Evolutionary conservation across 2,113 vertebrate genomes (phyloP).

Genomic region (Genyomyrus donnyi): DNA sequence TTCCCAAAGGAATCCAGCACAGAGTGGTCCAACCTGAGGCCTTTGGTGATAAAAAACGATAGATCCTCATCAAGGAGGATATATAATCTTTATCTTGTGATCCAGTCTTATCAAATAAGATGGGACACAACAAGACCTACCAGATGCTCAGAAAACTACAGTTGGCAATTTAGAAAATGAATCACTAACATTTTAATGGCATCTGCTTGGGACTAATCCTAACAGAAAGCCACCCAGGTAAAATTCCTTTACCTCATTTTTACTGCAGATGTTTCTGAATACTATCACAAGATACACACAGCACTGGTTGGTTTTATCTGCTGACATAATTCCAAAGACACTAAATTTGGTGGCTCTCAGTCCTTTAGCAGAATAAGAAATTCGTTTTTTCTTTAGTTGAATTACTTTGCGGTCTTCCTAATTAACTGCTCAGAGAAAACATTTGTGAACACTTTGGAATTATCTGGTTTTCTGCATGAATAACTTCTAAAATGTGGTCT

Average conservation of each 20-base stretch:
- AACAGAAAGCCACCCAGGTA: slow-evolving; percentile 37
- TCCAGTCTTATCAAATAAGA: slow-evolving; percentile 53
- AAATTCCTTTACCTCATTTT: slow-evolving; percentile 27
- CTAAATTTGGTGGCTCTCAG: background rate
- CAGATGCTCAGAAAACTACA: slow-evolving; percentile 32
- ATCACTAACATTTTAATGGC: slow-evolving; percentile 49
- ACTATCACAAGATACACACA: slow-evolving; percentile 34
- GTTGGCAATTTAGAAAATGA: slow-evolving; percentile 45
- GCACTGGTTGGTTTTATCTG: slow-evolving; percentile 38
- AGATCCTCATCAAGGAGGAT: slow-evolving; percentile 45
- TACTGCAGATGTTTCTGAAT: slow-evolving; percentile 25
- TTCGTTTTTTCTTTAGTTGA: background rate
- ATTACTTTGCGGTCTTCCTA: background rate
- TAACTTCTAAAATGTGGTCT: background rate
- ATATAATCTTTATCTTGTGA: slow-evolving; percentile 57
- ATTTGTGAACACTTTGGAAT: background rate
- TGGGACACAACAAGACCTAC: slow-evolving; percentile 42
- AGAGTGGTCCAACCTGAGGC: slow-evolving; percentile 43
- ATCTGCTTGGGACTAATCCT: slow-evolving; percentile 46
- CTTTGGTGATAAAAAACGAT: slow-evolving; percentile 41
- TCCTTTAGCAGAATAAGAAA: background rate
- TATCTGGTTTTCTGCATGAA: background rate
- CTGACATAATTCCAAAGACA: slow-evolving; percentile 39
- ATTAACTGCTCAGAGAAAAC: background rate
- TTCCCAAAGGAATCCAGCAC: slow-evolving; percentile 38